Evolutionary conservation across 2,113 vertebrate species (phyloP).

Genomic region (Menura novaehollandiae): DNA sequence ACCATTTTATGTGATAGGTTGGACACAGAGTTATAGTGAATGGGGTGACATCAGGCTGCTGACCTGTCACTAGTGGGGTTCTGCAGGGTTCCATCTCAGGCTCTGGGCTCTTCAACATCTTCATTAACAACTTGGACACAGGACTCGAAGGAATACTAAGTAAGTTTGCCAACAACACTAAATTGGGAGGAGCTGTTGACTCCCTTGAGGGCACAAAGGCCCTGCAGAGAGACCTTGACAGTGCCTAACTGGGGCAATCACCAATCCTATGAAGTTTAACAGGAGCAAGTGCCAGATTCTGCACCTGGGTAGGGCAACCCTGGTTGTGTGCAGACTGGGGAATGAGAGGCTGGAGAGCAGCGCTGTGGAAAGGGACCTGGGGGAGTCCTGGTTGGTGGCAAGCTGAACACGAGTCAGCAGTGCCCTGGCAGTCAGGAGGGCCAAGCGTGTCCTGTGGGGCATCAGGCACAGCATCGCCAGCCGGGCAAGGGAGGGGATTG

Average conservation of each 20-base stretch:
- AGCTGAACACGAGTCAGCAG: background rate
- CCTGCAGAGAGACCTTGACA: background rate
- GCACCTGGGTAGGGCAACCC: background rate
- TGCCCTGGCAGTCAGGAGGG: background rate
- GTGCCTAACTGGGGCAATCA: background rate
- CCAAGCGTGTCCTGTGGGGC: rapidly evolving
- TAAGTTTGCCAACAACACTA: background rate
- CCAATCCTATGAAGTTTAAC: background rate
- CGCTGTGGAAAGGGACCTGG: rapidly evolving
- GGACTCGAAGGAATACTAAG: background rate
- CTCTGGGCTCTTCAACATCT: background rate
- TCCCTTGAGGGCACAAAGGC: background rate
- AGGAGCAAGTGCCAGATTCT: background rate
- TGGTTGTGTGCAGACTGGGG: background rate
- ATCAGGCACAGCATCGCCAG: background rate
- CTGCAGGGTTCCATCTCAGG: background rate
- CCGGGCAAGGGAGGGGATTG: background rate
- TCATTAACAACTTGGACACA: background rate
- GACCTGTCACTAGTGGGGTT: background rate
- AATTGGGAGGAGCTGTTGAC: background rate
- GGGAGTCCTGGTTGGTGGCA: background rate
- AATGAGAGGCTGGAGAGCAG: background rate
- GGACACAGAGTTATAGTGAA: background rate
- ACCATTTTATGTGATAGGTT: background rate
- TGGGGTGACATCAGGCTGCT: background rate